Evolutionary conservation across 64 coral and sea anemone species (phyloP).

Genomic region (Exaiptasia diaphana): DNA sequence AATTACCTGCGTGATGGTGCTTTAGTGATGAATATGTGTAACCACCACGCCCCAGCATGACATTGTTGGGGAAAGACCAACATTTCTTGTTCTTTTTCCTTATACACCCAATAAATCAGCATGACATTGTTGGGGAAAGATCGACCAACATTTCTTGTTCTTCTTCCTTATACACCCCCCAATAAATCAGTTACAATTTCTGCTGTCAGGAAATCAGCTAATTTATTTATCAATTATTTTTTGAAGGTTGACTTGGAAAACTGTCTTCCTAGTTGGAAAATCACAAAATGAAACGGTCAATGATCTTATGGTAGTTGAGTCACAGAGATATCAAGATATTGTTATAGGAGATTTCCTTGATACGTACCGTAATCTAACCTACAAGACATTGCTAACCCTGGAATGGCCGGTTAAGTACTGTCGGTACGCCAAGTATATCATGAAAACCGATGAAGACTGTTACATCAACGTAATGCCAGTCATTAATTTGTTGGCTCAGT

Average conservation of each 20-base stretch:
- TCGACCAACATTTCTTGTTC: neutral
- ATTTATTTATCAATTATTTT: neutral
- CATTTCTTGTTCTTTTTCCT: too few relatives aligned
- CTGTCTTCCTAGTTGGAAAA: slow-evolving; percentile 49
- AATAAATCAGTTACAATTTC: neutral
- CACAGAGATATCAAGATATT: slow-evolving; percentile 47
- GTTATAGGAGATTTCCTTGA: slow-evolving; percentile 50
- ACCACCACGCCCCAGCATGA: too few relatives aligned
- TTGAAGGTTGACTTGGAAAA: slow-evolving; percentile 31
- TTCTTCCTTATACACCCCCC: neutral
- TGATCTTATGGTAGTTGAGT: slow-evolving; percentile 31
- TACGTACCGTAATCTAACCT: slow-evolving; percentile 38
- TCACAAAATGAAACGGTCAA: slow-evolving; percentile 29
- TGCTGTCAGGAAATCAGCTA: neutral
- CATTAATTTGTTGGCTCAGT: slow-evolving; percentile 25
- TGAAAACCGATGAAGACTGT: slow-evolving; percentile 67
- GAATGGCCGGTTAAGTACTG: slow-evolving; percentile 31
- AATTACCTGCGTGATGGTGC: too few relatives aligned
- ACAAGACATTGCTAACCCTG: slow-evolving; percentile 35
- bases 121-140: neutral
- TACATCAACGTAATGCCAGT: slow-evolving; percentile 53
- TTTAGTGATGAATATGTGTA: too few relatives aligned
- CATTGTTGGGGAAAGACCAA: neutral
- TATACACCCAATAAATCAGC: neutral
- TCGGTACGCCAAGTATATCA: slow-evolving; percentile 34